Conservation (phyloP, 2,113 vertebrate species). For the Carassius carassius region DNA sequence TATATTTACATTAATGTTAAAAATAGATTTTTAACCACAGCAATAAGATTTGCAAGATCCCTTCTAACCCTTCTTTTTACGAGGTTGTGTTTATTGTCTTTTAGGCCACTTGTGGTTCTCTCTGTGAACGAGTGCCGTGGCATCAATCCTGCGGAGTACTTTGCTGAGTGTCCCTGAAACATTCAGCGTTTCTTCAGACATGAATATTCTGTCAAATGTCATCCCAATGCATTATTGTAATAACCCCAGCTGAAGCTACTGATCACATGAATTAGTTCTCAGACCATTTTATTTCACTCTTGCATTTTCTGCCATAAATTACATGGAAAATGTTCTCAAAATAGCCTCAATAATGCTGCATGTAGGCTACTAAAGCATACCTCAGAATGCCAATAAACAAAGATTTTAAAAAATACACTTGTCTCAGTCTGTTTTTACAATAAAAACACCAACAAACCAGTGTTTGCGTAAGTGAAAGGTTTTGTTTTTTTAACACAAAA, state of each 20-base stretch:
- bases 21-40: background rate
- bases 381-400: background rate
- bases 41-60: background rate
- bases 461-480: background rate
- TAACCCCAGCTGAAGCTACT: background rate
- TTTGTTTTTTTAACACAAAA: too few species aligned
- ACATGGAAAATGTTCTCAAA: background rate
- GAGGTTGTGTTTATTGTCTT: background rate
- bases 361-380: background rate
- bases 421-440: background rate
- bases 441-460: background rate
- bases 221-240: background rate
- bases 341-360: background rate
- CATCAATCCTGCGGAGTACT: background rate
- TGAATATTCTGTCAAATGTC: background rate
- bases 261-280: background rate
- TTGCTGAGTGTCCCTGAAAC: background rate
- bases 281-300: background rate
- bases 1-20: background rate
- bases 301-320: background rate
- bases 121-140: background rate
- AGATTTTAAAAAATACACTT: background rate
- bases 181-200: background rate
- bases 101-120: background rate
- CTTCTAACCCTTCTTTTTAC: background rate